Base-by-base conservation (phyloP, 2,888 invertebrate genomes). In the Antheraea assamensis region DNA sequence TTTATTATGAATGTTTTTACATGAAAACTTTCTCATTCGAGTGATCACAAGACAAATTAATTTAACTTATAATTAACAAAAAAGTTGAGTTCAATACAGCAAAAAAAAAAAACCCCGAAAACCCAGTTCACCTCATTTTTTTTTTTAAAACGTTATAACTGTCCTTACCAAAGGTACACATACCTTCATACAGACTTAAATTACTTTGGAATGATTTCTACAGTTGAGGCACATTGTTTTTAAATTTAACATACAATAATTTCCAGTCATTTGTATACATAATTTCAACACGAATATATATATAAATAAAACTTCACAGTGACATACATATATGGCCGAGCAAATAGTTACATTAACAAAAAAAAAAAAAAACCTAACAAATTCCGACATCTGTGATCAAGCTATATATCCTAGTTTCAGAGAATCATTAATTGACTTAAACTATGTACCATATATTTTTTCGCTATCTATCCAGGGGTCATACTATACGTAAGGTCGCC, bases 171-270 rank as follows among this genome's bases (percentile, higher is more conserved):
- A 52, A 24, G 13, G 7, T 55, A 21, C 21, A 21, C 21, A 19
- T 24, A 58, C 13, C 13, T 58, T n/a, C 24, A 58, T 13, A n/a
- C 24, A 10, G 21, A 68, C 68, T 68, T 35, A 35, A 68, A 7
- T 21, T 21, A 68, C 68, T 68, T 68, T 68, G 68, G 68, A 68
- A 68, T 68, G 58, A 21, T 35, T 35, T 66, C 24, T 24, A 19
- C 30, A 13, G 21, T 31, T 55, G 30, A 72, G n/a, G n/a, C 49
- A 68, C 68, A 35, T 68, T 68, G 24, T 13, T 35, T 68, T 68
- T 2, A n/a, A 24, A 8, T 58, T 58, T 2, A 24, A n/a, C n/a
- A 58, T 24, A 24, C 24, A 24, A 58, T 58, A 24, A 58, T 24
- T 24, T 24, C n/a, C 10, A 2, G 2, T 24, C 58, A 24, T 21